Base-by-base conservation (phyloP, 2,888 invertebrate genomes). In the Pristionchus fissidentatus region DNA sequence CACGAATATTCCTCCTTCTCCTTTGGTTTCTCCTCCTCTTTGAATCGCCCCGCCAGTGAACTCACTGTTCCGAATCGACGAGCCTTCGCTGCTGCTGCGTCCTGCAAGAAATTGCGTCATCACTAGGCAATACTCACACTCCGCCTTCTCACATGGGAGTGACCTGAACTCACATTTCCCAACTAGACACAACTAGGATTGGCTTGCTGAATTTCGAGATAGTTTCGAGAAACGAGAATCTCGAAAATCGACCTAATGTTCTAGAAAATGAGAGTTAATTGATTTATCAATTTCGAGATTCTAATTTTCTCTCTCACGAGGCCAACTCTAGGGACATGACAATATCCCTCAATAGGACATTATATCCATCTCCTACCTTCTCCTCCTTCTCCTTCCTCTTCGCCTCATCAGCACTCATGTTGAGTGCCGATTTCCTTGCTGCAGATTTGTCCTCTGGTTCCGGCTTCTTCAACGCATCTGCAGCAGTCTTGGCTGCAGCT, bases 361-460 rank as follows among this genome's bases (percentile, higher is more conserved):
- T 55, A 79, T 49, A 66, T 41, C 60, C 22, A 49, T 60, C 7
- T 70, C 5, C 41, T 66, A 77, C 87, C 86, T 89, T 89, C 77
- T 88, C 87, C 4, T 83, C 85, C 66, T 88, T 87, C n/a, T 87
- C 90, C 83, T 89, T 88, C 83, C 84, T 87, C 84, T 87, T 87
- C 35, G 89, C 89, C 55, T 92, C 91, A 70, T 89, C 90, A 10
- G 86, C 90, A 29, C 85, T 89, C 91, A 91, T 91, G 81, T 91
- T 91, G 29, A 90, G 79, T 4, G 87, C 86, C 7, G 91, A 90
- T 84, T 91, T 91, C 29, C 91, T 85, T 35, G 87, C 83, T 2
- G 88, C 86, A 3, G 89, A 88, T 83, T 91, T 92, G 87, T 91
- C 91, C 84, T 90, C 32, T 41, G 83, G 55, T 81, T 83, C 62